Conservation (phyloP, 2,888 invertebrate genomes). For the Dolomedes plantarius region DNA sequence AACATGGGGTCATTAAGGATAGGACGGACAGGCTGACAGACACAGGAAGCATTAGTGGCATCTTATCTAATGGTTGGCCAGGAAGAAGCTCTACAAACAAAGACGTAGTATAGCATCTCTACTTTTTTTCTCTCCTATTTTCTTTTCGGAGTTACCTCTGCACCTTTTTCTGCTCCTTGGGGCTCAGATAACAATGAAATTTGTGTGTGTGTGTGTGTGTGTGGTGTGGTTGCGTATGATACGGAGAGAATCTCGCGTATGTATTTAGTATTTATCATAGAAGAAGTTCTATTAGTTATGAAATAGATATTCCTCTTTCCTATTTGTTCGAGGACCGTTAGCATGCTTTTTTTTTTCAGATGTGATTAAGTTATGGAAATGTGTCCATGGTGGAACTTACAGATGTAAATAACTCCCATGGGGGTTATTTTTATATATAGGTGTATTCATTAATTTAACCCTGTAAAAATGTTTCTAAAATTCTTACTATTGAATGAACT, state of each 20-base stretch:
- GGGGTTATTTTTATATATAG: too few relatives aligned
- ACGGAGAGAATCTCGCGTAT: neutral
- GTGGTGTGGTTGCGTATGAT: neutral
- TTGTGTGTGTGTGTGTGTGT: neutral
- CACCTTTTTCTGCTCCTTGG: slow-evolving; percentile 21
- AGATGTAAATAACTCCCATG: too few relatives aligned
- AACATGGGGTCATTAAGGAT: slow-evolving; percentile 68
- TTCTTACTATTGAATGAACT: too few relatives aligned
- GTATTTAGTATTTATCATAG: neutral
- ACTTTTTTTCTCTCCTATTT: slow-evolving; percentile 29
- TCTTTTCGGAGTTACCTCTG: slow-evolving; percentile 25
- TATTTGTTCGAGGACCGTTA: too few relatives aligned
- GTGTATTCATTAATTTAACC: too few relatives aligned
- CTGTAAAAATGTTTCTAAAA: too few relatives aligned
- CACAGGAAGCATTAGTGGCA: slow-evolving; percentile 70
- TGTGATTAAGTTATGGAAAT: too few relatives aligned
- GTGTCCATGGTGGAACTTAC: too few relatives aligned
- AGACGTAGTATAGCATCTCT: slow-evolving; percentile 6
- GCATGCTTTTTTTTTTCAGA: too few relatives aligned
- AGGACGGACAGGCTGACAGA: slow-evolving; percentile 45
- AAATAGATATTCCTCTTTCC: too few relatives aligned
- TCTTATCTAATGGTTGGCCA: slow-evolving; percentile 69
- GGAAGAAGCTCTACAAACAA: slow-evolving; percentile 52
- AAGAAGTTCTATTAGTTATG: neutral
- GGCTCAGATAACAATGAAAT: slow-evolving; percentile 21